Evolutionary conservation across 2,113 vertebrate genomes (phyloP), one percentile per base, ranked within the genome.

Genomic region (Sphyrna mokarran): DNA sequence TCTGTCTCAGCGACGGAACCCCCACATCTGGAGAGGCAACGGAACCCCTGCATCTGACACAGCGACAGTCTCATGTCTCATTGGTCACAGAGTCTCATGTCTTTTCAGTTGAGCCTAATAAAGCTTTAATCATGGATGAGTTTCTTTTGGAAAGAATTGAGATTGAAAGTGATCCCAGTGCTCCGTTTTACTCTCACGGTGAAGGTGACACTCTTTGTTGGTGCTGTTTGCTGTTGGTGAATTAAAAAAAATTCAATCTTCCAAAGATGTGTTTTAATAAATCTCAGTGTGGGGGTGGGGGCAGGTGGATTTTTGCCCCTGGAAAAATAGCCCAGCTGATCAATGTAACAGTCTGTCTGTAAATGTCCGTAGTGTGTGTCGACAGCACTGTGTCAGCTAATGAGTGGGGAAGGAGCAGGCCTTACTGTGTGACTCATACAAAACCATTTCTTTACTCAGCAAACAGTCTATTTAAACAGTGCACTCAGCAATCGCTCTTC

Each of bases 381-480:
- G 13, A 90, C 11, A 29, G 14, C 87, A 61, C 23, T 61, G 87
- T 33, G 58, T 58, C 48, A 33, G 87, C 11, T 33, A 90, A 58
- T 61, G 54, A 90, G 22, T 23, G 54, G 85, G 85, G 54, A 23
- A 33, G 54, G 54, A 61, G 22, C 23, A 90, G 10, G 87, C 4
- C 29, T 54, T 26, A 89, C 7, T 26, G 23, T 9, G 58, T 29
- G 13, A 90, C 11, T 90, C 26, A 63, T 58, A 16, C 26, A 23
- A 86, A 86, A 48, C 22, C n/a, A 9, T 90, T 58, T 63, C 33
- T 63, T 63, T 90, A n/a, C 87, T 63, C 58, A 16, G 87, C 72
- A 90, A 63, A 61, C 87, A 90, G 87, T 40, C 58, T 61, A 63
- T 90, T 90, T 63, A n/a, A 63, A 90, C 87, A 90, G 87, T 16